Conservation (phyloP, 2,113 vertebrate species). For the Suricata suricatta region DNA sequence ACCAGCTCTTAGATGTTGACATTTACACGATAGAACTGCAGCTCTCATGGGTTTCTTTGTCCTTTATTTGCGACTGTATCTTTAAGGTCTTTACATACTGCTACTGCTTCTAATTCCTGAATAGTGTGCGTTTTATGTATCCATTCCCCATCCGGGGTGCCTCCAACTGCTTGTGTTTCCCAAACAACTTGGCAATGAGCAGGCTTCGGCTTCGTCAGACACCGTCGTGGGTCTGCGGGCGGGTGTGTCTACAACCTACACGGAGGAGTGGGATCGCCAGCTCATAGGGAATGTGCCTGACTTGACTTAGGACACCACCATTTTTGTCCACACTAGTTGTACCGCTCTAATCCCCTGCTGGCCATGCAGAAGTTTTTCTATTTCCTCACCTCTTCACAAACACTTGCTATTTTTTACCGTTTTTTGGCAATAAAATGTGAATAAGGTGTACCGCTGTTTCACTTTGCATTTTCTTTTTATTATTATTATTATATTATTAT, state of each 20-base stretch:
- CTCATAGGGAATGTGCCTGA: not conserved
- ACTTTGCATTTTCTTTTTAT: not conserved
- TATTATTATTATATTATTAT: too few species aligned
- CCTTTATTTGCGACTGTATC: not conserved
- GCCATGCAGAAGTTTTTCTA: not conserved
- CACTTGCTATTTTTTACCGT: not conserved
- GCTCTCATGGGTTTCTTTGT: not conserved
- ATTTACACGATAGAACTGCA: not conserved
- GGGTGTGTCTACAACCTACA: not conserved
- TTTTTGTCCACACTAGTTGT: not conserved
- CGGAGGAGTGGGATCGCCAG: not conserved
- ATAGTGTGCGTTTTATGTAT: not conserved
- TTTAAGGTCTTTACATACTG: not conserved
- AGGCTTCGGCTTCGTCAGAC: not conserved
- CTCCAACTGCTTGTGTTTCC: not conserved
- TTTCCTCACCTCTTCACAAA: slow-evolving; percentile 13
- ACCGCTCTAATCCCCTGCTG: not conserved
- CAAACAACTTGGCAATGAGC: not conserved
- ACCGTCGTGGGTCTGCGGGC: not conserved
- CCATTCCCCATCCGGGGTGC: not conserved
- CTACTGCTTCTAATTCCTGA: not conserved
- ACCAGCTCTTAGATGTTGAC: not conserved
- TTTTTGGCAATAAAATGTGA: not conserved
- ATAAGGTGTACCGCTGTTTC: not conserved
- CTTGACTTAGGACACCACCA: not conserved